A percentile compares a stretch with the other conserved stretches of the same genome.
Conservation (phyloP, 2,797 vertebrate species). For the Paratrypauchen microcephalus region DNA sequence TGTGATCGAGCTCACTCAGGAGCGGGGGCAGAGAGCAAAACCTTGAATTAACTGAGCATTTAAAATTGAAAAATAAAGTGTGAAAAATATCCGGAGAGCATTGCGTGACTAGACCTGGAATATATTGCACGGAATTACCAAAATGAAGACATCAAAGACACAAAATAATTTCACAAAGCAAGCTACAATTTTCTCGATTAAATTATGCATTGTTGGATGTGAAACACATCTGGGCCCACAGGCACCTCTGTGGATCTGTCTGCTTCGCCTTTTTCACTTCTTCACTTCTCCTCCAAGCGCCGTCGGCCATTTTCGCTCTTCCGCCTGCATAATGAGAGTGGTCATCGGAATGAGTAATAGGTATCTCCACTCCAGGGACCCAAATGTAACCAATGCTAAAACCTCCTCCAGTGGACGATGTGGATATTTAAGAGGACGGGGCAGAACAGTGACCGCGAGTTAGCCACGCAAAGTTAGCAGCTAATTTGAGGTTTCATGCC, state of each 20-base stretch:
- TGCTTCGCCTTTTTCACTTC: constrained; percentile 6
- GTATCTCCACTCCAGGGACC: constrained; percentile 21
- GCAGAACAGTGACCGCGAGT: constrained; percentile 10
- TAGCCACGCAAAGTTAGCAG: constrained; percentile 5
- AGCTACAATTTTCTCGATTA: constrained; percentile 37
- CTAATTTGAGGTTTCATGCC: constrained; percentile 5
- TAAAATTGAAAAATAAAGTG: background rate
- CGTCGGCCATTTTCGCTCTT: constrained; percentile 43
- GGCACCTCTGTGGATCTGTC: constrained; percentile 12
- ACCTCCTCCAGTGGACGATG: constrained; percentile 5
- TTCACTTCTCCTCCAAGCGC: constrained; percentile 19
- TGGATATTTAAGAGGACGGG: background rate
- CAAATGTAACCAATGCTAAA: constrained; percentile 25
- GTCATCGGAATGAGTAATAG: constrained; percentile 34
- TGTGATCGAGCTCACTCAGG: too few species aligned
- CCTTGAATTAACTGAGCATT: too few species aligned
- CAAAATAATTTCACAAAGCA: background rate
- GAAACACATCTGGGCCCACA: constrained; percentile 7
- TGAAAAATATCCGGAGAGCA: background rate
- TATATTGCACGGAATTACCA: background rate
- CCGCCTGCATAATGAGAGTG: constrained; percentile 40
- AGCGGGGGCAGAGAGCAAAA: too few species aligned
- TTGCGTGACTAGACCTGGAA: too few species aligned
- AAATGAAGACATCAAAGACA: background rate
- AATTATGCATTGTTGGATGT: constrained; percentile 37